phyloP scores from a whole-genome alignment of 2,797 vertebrate species.

The Ispidina lecontei region DNA sequence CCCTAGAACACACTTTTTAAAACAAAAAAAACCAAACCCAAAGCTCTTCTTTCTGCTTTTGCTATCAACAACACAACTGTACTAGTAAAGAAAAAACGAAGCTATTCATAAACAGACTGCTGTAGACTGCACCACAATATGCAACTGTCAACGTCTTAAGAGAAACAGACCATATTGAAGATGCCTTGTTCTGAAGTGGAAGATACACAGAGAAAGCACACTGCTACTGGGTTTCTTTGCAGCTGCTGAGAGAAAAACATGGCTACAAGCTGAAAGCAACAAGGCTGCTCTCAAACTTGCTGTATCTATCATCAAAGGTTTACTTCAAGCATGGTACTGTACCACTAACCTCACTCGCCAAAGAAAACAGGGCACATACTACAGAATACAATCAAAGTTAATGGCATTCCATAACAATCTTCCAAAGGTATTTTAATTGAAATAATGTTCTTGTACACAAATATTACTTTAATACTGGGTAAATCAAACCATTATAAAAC shows the following conservation, averaged over 20 bases:
- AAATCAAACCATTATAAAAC: not conserved
- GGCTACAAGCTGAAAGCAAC: not conserved
- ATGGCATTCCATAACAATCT: accelerated
- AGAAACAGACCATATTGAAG: accelerated
- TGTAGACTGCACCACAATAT: not conserved
- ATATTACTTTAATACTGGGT: not conserved
- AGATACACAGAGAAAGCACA: not conserved
- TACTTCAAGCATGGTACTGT: not conserved
- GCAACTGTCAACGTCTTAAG: not conserved
- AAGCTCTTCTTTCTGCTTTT: not conserved
- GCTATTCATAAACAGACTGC: not conserved
- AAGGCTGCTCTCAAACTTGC: not conserved
- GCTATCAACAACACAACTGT: not conserved
- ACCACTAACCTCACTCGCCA: not conserved
- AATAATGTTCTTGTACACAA: not conserved
- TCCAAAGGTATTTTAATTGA: not conserved
- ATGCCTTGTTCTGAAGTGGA: not conserved
- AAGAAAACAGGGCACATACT: accelerated
- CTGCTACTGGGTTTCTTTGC: not conserved
- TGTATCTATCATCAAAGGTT: not conserved
- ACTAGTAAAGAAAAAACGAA: not conserved
- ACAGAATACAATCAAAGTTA: not conserved
- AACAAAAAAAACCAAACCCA: not conserved
- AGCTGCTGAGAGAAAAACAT: not conserved
- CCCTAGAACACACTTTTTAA: not conserved